Conservation (phyloP, 2,888 invertebrate species). For the Dynastes hyllus region DNA sequence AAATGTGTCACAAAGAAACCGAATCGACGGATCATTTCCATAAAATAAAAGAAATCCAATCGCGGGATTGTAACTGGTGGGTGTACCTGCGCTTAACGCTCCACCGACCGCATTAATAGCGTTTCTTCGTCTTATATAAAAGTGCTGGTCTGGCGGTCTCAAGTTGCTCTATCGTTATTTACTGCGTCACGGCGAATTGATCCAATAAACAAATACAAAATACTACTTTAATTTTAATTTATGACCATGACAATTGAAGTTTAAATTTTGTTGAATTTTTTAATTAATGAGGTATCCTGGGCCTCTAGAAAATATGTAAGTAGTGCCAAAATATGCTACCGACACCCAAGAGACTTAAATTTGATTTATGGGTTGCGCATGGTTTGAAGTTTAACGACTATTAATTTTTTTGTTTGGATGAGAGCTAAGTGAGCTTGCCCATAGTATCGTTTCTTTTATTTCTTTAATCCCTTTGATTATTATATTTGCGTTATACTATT, state of each 20-base stretch:
- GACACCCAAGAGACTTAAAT: slow-evolving; percentile 1
- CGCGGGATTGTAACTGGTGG: slow-evolving; percentile 37
- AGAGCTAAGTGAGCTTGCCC: neutral
- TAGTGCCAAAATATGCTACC: neutral
- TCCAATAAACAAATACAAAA: slow-evolving; percentile 50
- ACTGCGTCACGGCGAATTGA: slow-evolving; percentile 46
- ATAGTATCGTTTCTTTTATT: neutral
- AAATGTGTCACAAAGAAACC: slow-evolving; percentile 48
- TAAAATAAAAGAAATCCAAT: slow-evolving; percentile 49
- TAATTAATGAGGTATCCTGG: slow-evolving; percentile 11
- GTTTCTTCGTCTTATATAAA: slow-evolving; percentile 42
- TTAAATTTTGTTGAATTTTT: slow-evolving; percentile 38
- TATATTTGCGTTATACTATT: too few relatives aligned
- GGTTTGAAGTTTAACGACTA: slow-evolving; percentile 21
- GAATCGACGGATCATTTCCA: slow-evolving; percentile 51
- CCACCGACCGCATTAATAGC: slow-evolving; percentile 47
- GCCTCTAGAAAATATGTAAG: neutral
- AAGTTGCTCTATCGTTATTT: slow-evolving; percentile 51
- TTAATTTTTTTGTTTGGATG: slow-evolving; percentile 6
- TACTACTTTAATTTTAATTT: slow-evolving; percentile 40
- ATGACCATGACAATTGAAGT: slow-evolving; percentile 30
- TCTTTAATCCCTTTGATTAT: too few relatives aligned
- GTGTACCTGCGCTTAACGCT: slow-evolving; percentile 48
- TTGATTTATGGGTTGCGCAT: slow-evolving; percentile 27
- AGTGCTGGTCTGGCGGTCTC: slow-evolving; percentile 35